Evolutionary conservation across 2,888 invertebrate genomes (phyloP), one percentile per base, ranked within the genome.

Genomic region (Melanostoma mellinum): DNA sequence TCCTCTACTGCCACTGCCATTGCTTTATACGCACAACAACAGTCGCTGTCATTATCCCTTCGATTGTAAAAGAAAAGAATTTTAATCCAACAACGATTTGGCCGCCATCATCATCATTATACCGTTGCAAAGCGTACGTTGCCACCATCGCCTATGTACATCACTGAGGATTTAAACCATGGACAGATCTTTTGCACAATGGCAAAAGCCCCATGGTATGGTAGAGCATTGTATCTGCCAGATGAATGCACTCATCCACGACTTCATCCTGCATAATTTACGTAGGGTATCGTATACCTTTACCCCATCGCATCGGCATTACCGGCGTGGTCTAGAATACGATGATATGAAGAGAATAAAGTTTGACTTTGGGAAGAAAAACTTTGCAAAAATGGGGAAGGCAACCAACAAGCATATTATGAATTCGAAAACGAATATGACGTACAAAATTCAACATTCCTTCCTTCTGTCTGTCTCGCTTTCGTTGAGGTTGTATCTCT

Each of bases 251-350:
- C 73, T 80, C 80, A 80, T 63, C 74, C 69, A 58, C 75, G 69
- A 55, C 56, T 69, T 63, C 65, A 79, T 69, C 78, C 78, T 78
- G 73, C 67, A 78, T 78, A 73, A 73, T 78, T 73, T 78, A 67
- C 53, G 53, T 67, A 10, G n/a, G 10, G n/a, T n/a, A n/a, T n/a
- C n/a, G n/a, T 46, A 46, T 5, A 8, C n/a, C 10, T 46, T 10
- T 46, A n/a, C 44, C 5, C 44, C 44, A n/a, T 10, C 10, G 3
- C 10, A n/a, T 46, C 20, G 20, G 1, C 20, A 20, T 20, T n/a
- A n/a, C n/a, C 20, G 20, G 20, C 20, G 20, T 20, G 20, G 10
- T 10, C 44, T 6, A 3, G 10, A 10, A 10, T 36, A 20, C 9
- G 8, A 20, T 38, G 8, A 56, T 40, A 32, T 40, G 56, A 38